phyloP scores from a whole-genome alignment of 2,797 vertebrate species.

The Hipposideros larvatus region DNA sequence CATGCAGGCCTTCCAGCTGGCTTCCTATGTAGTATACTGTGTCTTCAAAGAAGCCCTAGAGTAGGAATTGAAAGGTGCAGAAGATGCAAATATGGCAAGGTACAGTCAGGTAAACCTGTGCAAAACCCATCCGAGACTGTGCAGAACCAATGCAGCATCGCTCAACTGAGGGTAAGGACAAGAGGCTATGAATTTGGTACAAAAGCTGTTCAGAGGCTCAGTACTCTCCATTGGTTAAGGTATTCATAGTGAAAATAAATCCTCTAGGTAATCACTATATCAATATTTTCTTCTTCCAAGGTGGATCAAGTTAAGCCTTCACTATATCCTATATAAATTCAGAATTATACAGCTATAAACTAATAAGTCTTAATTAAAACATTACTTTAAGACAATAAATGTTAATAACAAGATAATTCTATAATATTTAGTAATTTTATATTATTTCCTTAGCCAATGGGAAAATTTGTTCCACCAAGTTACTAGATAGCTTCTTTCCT shows the following conservation, averaged over 20 bases:
- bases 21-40: background rate
- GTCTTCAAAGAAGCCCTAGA: background rate
- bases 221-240: background rate
- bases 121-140: background rate
- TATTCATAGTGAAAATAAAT: background rate
- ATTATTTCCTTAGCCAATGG: background rate
- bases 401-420: background rate
- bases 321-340: background rate
- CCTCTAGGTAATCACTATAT: background rate
- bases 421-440: background rate
- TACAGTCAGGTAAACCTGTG: background rate
- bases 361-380: background rate
- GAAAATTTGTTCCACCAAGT: background rate
- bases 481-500: background rate
- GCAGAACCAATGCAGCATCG: background rate
- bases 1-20: background rate
- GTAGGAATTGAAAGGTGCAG: background rate
- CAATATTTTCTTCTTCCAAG: background rate
- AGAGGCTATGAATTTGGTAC: background rate
- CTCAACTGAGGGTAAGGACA: background rate
- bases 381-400: background rate
- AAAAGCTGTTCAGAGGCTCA: background rate
- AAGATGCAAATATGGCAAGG: background rate
- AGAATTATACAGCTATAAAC: background rate
- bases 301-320: background rate